These are phyloP conservation scores for Dicyrtomina minuta DNA, from an alignment of 2,888 invertebrate genomes.

Conservation along the genomic window DNA sequence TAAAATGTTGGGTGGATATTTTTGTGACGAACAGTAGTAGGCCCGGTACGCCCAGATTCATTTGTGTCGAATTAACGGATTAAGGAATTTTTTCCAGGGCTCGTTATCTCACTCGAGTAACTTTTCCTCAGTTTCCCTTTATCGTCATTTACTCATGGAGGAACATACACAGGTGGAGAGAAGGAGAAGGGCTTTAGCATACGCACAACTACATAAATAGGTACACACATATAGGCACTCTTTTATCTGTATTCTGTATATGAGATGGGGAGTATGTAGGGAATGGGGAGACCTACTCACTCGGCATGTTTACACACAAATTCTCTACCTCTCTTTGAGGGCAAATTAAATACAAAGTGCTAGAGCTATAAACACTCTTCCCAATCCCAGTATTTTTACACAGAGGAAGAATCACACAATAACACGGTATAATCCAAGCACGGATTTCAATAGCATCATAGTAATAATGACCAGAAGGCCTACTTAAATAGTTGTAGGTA, in stretches of 20 bases:
- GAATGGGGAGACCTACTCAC: background rate
- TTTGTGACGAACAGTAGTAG: conserved; percentile 5
- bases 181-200: background rate
- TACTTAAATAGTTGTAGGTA: too few species aligned
- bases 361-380: conserved; percentile 1
- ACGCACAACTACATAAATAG: background rate
- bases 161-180: too few species aligned
- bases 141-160: conserved; percentile 4
- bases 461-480: background rate
- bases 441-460: background rate
- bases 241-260: background rate
- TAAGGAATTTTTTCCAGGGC: conserved; percentile 29
- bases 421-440: conserved; percentile 5
- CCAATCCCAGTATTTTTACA: conserved; percentile 5
- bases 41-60: background rate
- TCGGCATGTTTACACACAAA: background rate
- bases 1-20: background rate
- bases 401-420: background rate
- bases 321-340: background rate
- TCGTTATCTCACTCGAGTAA: conserved; percentile 35
- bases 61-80: conserved; percentile 35
- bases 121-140: conserved; percentile 23
- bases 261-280: background rate
- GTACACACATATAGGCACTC: background rate
- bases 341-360: background rate